A percentile compares a stretch with the other conserved stretches of the same genome.
Evolutionary conservation across 2,113 vertebrate genomes (phyloP).

Genomic region (Melospiza georgiana): DNA sequence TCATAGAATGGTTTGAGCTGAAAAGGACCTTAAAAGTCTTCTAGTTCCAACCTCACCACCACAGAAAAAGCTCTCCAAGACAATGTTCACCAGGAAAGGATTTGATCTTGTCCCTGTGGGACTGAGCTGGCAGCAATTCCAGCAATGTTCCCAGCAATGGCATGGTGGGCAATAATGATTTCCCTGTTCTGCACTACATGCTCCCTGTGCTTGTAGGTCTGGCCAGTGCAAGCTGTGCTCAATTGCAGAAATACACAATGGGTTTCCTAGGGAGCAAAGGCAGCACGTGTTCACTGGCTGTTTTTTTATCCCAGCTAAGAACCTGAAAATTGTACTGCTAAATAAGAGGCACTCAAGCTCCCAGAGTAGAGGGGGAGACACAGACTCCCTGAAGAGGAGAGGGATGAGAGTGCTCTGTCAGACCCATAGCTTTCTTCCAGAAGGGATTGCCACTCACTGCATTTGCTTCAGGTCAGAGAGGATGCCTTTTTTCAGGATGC

Average conservation of each 20-base stretch:
- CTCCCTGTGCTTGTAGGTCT: neutral
- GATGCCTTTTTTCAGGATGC: neutral
- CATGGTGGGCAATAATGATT: rapidly evolving
- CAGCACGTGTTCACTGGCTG: neutral
- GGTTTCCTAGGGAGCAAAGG: neutral
- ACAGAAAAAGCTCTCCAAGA: neutral
- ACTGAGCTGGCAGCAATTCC: neutral
- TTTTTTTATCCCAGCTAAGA: neutral
- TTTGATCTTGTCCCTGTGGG: rapidly evolving
- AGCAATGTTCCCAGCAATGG: neutral
- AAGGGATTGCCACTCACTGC: neutral
- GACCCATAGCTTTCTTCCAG: neutral
- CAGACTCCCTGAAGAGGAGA: neutral
- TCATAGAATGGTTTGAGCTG: neutral
- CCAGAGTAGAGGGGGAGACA: rapidly evolving
- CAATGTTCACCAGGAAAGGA: neutral
- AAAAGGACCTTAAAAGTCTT: neutral
- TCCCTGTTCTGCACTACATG: neutral
- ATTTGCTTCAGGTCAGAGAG: neutral
- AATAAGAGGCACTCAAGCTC: neutral
- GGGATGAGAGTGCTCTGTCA: neutral
- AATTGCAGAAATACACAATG: neutral
- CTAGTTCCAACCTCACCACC: neutral
- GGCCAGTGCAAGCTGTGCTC: neutral
- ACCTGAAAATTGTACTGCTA: neutral